phyloP scores from a whole-genome alignment of 2,113 vertebrate genomes.

The human (Homo sapiens) region DNA sequence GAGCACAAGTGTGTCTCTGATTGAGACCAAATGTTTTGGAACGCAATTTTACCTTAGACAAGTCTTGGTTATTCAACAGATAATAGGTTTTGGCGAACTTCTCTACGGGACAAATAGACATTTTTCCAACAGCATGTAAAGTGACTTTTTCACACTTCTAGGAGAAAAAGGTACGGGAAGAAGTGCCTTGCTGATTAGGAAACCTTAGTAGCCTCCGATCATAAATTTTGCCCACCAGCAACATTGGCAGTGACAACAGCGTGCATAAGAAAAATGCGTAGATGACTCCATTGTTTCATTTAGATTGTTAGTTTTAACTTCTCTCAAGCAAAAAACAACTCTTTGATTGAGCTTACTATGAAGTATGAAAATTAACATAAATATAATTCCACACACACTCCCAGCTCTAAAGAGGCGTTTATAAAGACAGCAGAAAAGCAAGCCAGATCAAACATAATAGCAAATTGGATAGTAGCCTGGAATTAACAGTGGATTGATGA shows the following conservation, averaged over 20 bases:
- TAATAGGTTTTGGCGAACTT: neutral
- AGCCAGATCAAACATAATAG: neutral
- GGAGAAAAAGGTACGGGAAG: neutral
- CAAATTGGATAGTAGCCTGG: neutral
- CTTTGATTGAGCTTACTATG: neutral
- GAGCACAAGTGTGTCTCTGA: neutral
- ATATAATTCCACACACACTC: neutral
- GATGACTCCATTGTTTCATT: neutral
- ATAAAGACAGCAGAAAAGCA: neutral
- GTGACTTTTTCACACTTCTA: neutral
- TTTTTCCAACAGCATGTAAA: neutral
- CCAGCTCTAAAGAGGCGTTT: neutral
- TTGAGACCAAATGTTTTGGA: neutral
- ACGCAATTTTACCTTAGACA: neutral
- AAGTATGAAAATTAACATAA: neutral
- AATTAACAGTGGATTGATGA: neutral
- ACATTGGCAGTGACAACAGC: neutral
- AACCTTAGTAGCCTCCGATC: neutral
- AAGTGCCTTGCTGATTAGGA: neutral
- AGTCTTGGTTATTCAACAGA: neutral
- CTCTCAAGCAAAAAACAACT: neutral
- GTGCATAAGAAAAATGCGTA: neutral
- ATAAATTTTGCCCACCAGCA: neutral
- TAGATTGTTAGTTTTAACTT: neutral
- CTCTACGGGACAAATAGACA: neutral